Conservation (phyloP, 2,113 vertebrate species). For the Ictalurus furcatus region DNA sequence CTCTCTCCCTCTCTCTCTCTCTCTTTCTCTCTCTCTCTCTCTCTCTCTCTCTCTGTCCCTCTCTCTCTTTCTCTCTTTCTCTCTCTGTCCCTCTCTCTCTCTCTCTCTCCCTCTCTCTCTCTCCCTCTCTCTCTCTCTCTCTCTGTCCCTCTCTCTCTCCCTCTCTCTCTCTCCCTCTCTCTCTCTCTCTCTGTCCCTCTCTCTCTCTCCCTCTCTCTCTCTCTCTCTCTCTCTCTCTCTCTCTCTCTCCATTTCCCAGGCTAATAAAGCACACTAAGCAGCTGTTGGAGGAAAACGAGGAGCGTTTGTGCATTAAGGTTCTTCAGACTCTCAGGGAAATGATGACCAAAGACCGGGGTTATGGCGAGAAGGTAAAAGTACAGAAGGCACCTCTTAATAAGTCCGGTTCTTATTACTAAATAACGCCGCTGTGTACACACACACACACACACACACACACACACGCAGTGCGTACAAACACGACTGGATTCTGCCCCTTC, state of each 20-base stretch:
- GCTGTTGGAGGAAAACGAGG: constrained; percentile 95
- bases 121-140: no score
- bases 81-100: no score
- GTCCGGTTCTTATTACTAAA: background rate
- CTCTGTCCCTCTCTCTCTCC: no score
- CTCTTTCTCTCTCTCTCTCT: background rate
- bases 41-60: no score
- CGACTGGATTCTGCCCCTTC: constrained; percentile 16
- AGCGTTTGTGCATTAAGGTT: constrained; percentile 97
- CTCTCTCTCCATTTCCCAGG: constrained; percentile 65
- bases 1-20: background rate
- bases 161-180: no score
- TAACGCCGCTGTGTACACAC: background rate
- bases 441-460: constrained; percentile 4
- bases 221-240: background rate
- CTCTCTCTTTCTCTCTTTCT: no score
- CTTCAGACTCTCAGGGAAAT: constrained; percentile 96
- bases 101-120: no score
- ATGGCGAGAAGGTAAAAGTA: constrained; percentile 89
- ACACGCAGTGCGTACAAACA: constrained; percentile 1
- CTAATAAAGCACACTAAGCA: constrained; percentile 98
- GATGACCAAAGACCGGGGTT: constrained; percentile 98
- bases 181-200: no score
- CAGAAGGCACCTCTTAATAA: background rate
- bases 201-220: no score